These are phyloP conservation scores for Noctuana brunneofusca DNA, from an alignment of 2,888 invertebrate genomes.

Conservation along the genomic window DNA sequence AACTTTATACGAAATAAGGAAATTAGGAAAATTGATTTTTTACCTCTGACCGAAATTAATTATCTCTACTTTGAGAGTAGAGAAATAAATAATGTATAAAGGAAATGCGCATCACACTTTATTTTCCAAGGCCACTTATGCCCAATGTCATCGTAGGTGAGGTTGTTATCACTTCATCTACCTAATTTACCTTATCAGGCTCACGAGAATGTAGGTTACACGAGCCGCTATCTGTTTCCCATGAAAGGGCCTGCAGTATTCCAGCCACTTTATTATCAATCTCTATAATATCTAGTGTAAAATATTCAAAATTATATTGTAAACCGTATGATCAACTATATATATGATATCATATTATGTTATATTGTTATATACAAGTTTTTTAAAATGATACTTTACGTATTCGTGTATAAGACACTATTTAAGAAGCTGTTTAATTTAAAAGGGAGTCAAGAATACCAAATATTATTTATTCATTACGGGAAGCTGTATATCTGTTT, in stretches of 20 bases:
- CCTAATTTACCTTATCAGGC: constrained; percentile 69
- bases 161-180: constrained; percentile 69
- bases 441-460: too few relatives aligned
- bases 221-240: constrained; percentile 47
- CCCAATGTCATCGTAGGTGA: constrained; percentile 72
- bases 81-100: too few relatives aligned
- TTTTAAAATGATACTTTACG: neutral
- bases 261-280: neutral
- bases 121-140: constrained; percentile 56
- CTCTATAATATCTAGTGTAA: neutral
- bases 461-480: too few relatives aligned
- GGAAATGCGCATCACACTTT: constrained; percentile 3
- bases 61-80: too few relatives aligned
- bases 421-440: too few relatives aligned
- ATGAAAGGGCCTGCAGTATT: constrained; percentile 43
- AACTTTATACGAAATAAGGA: too few relatives aligned
- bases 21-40: too few relatives aligned
- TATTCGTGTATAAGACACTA: too few relatives aligned
- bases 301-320: neutral
- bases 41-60: too few relatives aligned
- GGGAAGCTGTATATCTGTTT: too few relatives aligned
- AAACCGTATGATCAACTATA: neutral
- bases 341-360: too few relatives aligned
- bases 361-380: neutral
- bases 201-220: constrained; percentile 62